Evolutionary conservation across 2,113 vertebrate genomes (phyloP), one percentile per base, ranked within the genome.

Genomic region (Tonatia bakeri): DNA sequence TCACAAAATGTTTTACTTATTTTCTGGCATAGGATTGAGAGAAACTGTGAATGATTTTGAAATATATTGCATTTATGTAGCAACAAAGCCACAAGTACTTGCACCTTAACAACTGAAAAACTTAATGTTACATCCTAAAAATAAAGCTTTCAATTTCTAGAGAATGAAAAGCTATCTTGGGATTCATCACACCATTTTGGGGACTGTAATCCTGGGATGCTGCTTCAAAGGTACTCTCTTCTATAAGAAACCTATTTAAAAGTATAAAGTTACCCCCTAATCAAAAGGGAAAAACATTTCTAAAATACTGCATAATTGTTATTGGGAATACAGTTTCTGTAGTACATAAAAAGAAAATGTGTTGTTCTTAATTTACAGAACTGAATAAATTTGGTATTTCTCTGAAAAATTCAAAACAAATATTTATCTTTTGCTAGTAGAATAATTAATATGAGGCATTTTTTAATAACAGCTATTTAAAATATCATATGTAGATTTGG

Each of bases 21-120:
- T 77, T 88, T 88, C 31, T 69, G 59, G 9, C 40, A 92, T 13
- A 64, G 8, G 19, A n/a, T 38, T 94, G 79, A 80, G 31, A 16
- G n/a, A 45, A 75, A 84, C 20, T 45, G 28, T 83, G n/a, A 61
- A 92, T 86, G 67, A 96, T 43, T 75, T 85, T 80, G 59, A 92
- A 86, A 64, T 88, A 86, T 81, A 59, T 73, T 65, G 8, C 47
- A 77, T 94, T 70, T 69, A 64, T 82, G 11, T 56, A 56, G 9
- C 77, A 96, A 75, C 45, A 92, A 88, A 81, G 22, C 19, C n/a
- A 83, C 38, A 93, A 83, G 69, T 76, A 83, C 9, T 67, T 72
- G 45, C 43, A 45, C 50, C 17, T 82, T 83, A 76, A 81, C 75
- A 67, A 77, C 31, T 5, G 59, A 54, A 87, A 91, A 96, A 61